Evolutionary conservation across 2,113 vertebrate species (phyloP).

Genomic region (Cisticola juncidis): DNA sequence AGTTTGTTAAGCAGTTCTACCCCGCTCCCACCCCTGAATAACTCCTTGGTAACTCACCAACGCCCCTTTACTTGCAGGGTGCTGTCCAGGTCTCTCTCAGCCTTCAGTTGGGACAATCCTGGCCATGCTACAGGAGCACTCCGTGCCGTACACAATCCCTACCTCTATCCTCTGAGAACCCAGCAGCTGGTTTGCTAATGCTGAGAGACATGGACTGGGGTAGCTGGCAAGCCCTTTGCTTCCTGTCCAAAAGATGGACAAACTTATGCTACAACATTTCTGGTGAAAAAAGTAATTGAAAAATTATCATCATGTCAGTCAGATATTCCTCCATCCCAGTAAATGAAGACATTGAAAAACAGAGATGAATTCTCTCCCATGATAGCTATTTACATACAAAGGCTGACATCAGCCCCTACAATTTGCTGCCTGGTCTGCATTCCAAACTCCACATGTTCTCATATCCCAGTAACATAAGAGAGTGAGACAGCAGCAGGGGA

Average conservation of each 20-base stretch:
- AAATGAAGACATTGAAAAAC: neutral
- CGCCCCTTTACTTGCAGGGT: neutral
- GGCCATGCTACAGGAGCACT: neutral
- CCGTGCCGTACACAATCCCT: fast-evolving
- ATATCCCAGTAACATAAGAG: neutral
- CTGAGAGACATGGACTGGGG: neutral
- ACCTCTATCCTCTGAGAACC: neutral
- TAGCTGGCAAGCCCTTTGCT: neutral
- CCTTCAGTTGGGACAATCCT: neutral
- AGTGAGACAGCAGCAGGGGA: neutral
- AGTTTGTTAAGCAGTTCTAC: neutral
- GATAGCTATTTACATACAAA: neutral
- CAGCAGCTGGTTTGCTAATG: neutral
- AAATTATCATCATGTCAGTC: neutral
- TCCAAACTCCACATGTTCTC: neutral
- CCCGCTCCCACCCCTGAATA: neutral
- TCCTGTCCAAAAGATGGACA: neutral
- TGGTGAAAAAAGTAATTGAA: neutral
- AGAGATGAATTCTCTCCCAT: neutral
- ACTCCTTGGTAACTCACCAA: neutral
- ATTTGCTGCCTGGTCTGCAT: neutral
- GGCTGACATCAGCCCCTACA: neutral
- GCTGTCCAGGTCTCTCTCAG: neutral
- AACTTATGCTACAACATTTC: neutral
- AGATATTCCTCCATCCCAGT: neutral